Base-by-base conservation (phyloP, 2,113 vertebrate species). In the Monopterus albus region DNA sequence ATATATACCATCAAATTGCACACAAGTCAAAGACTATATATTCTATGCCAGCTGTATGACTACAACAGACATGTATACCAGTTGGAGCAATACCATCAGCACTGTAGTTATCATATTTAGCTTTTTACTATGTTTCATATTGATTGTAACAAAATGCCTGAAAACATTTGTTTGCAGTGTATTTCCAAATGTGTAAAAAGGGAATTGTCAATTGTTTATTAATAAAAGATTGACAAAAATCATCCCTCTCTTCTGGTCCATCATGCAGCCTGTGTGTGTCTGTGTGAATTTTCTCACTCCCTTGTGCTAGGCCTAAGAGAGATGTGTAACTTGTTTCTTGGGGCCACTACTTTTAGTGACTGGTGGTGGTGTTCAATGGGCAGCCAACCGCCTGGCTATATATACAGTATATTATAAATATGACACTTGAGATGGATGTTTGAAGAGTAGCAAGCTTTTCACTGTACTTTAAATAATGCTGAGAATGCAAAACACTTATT, bases 171-270 rank as follows among this genome's bases (percentile, higher is more conserved):
- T 90, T 84, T 69, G 82, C 82, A 75, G 76, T 89, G 72, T 70
- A 80, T 79, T 87, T 87, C 71, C 90, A 86, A 92, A 90, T 93
- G 93, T 95, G 93, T 87, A 88, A 93, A 93, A 89, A 92, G 87
- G 90, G 90, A 89, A 89, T 85, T 95, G 91, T 89, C 93, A 90
- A 88, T 93, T 91, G 88, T 96, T 96, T 96, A 93, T 91, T 95
- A 96, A 95, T 96, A 96, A 97, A 95, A 92, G 72, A 87, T 59
- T 86, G 76, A 79, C 50, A 69, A 75, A 86, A 70, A 31, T 10
- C 1, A 17, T 20, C 5, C 35, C 14, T 23, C 12, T 12, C 15
- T 10, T 57, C 21, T 58, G 18, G 31, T 58, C 15, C 38, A 31
- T 11, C 18, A 18, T 43, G 1, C 15, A 31, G 31, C 3, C 15